Evolutionary conservation across 2,888 invertebrate species (phyloP).

Genomic region (Pseudococcus viburni): DNA sequence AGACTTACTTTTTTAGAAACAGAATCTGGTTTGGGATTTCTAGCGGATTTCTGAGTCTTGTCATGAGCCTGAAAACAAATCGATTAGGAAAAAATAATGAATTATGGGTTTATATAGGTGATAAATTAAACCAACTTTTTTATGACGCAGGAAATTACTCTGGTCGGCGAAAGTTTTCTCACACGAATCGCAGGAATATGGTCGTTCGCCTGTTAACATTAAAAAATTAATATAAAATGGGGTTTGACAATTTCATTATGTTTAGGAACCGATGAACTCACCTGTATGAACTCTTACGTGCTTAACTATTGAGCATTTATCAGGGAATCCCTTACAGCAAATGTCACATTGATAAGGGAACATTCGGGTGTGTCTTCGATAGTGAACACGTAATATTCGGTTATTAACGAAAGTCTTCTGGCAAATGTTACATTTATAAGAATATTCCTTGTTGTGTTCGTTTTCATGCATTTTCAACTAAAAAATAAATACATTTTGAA

Average conservation of each 20-base stretch:
- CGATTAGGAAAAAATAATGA: neutral
- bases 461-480: conserved; percentile 43
- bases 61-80: neutral
- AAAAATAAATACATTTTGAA: neutral
- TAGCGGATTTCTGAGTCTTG: neutral
- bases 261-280: neutral
- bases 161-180: conserved; percentile 18
- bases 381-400: conserved; percentile 26
- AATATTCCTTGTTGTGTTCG: conserved; percentile 29
- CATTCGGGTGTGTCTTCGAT: conserved; percentile 10
- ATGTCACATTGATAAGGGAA: conserved; percentile 18
- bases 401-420: conserved; percentile 36
- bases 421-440: conserved; percentile 8
- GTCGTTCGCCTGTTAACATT: neutral
- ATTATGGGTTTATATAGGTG: neutral
- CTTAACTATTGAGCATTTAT: neutral
- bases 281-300: conserved; percentile 21
- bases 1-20: neutral
- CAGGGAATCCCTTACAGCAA: conserved; percentile 35
- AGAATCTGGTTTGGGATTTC: neutral
- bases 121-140: neutral
- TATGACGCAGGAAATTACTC: conserved; percentile 31
- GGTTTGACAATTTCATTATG: too few relatives aligned
- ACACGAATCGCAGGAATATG: neutral
- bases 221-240: neutral